Percentiles rank a stretch among this genome's conserved stretches.
These are phyloP conservation scores for Trichopria drosophilae DNA, from an alignment of 2,888 invertebrate genomes.

Conservation along the genomic window DNA sequence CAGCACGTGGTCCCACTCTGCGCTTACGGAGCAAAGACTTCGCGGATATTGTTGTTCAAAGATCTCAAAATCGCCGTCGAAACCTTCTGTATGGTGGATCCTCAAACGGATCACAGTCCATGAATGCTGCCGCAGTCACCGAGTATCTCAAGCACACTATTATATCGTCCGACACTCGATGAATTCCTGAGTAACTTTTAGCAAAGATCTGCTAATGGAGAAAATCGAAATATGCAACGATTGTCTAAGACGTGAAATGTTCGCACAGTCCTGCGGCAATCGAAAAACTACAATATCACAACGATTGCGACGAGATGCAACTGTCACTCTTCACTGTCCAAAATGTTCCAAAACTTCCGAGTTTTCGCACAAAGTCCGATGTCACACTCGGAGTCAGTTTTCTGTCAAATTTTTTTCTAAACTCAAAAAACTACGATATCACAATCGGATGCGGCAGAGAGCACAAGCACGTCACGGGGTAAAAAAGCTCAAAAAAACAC, in stretches of 20 bases:
- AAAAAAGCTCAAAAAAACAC: constrained; percentile 10
- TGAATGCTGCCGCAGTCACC: constrained; percentile 37
- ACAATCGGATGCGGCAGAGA: constrained; percentile 5
- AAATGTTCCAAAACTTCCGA: constrained; percentile 13
- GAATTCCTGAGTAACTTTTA: no score
- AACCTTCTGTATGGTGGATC: constrained; percentile 52
- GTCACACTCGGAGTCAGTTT: background rate
- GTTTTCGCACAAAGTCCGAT: constrained; percentile 5
- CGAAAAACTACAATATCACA: background rate
- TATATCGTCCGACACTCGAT: no score
- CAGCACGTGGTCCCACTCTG: background rate
- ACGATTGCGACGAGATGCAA: constrained; percentile 8
- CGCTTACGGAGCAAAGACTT: background rate
- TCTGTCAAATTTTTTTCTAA: background rate
- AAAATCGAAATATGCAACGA: no score
- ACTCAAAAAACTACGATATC: no score
- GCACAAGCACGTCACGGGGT: constrained; percentile 1
- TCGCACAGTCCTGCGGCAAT: no score
- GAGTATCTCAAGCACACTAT: background rate
- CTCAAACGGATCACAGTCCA: constrained; percentile 54
- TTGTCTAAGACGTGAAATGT: no score
- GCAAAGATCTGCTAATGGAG: no score
- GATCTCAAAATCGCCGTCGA: constrained; percentile 43
- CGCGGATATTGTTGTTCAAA: constrained; percentile 1
- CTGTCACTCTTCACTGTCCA: constrained; percentile 17